These are phyloP conservation scores for Heterodera filipjevi DNA, from an alignment of 2,888 invertebrate genomes.

Conservation along the genomic window DNA sequence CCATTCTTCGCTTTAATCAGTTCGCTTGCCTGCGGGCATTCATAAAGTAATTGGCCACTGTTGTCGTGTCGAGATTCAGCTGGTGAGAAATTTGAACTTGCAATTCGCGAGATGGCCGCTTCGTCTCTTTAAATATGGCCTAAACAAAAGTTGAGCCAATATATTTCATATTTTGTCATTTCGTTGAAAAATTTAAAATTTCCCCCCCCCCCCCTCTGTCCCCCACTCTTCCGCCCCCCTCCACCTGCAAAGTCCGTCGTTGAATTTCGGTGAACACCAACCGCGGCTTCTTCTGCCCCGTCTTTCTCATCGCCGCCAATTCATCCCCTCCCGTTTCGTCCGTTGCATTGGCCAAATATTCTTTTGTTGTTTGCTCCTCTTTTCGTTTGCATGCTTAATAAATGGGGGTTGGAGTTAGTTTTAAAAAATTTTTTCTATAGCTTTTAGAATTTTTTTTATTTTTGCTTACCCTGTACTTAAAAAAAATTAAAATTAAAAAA, in stretches of 20 bases:
- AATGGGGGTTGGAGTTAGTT: too few relatives aligned
- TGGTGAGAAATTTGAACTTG: slow-evolving; percentile 64
- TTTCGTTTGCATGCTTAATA: slow-evolving; percentile 64
- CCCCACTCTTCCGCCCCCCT: background rate
- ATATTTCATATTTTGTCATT: background rate
- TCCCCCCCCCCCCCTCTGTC: background rate
- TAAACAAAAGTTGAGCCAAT: slow-evolving; percentile 34
- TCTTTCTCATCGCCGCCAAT: background rate
- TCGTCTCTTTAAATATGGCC: slow-evolving; percentile 64
- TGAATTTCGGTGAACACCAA: slow-evolving; percentile 99
- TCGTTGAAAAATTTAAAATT: background rate
- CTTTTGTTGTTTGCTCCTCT: slow-evolving; percentile 54
- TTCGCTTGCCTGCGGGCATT: slow-evolving; percentile 81
- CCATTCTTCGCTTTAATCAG: background rate
- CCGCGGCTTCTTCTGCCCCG: slow-evolving; percentile 84
- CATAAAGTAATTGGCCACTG: slow-evolving; percentile 95
- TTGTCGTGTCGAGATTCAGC: slow-evolving; percentile 61
- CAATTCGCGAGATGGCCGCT: slow-evolving; percentile 63
- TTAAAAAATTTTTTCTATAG: too few relatives aligned
- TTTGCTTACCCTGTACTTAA: too few relatives aligned
- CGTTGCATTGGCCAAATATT: background rate
- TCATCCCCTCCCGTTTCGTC: background rate
- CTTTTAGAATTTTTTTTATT: too few relatives aligned
- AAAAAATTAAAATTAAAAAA: too few relatives aligned
- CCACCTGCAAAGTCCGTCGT: slow-evolving; percentile 86